Evolutionary conservation across 2,888 invertebrate genomes (phyloP).

Genomic region (Nipponacmea schrenckii): DNA sequence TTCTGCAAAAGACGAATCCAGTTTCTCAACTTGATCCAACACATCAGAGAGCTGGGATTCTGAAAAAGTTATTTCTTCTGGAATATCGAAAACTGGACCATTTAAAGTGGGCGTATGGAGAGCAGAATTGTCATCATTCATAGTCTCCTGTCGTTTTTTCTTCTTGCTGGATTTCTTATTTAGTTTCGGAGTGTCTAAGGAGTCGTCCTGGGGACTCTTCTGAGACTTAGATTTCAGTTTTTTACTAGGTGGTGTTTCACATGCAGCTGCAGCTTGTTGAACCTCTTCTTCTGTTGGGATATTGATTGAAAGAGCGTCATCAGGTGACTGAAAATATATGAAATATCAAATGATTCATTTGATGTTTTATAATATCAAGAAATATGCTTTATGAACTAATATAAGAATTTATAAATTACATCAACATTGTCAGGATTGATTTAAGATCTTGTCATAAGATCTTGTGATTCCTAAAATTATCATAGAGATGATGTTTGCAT

Average conservation of each 20-base stretch:
- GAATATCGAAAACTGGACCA: conserved; percentile 34
- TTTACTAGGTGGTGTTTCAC: conserved; percentile 29
- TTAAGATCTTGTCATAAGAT: too few relatives aligned
- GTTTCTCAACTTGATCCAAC: conserved; percentile 62
- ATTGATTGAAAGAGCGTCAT: neutral
- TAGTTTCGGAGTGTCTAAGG: neutral
- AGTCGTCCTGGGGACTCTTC: conserved; percentile 20
- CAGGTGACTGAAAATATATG: neutral
- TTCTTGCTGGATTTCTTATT: conserved; percentile 28
- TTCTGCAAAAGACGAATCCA: conserved; percentile 27
- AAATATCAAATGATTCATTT: neutral
- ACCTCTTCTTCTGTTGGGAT: conserved; percentile 16
- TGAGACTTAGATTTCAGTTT: conserved; percentile 27
- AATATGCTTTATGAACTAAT: too few relatives aligned
- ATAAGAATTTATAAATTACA: too few relatives aligned
- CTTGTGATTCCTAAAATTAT: too few relatives aligned
- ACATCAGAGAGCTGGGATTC: conserved; percentile 60
- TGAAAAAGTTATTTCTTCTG: conserved; percentile 58
- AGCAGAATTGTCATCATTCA: neutral
- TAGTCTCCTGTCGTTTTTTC: conserved; percentile 17
- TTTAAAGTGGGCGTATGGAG: conserved; percentile 19
- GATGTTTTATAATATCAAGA: too few relatives aligned
- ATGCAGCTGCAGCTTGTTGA: conserved; percentile 15
- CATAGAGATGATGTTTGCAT: too few relatives aligned
- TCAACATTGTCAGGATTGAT: too few relatives aligned